Evolutionary conservation across 2,113 vertebrate species (phyloP).

Genomic region (Actenoides hombroni): DNA sequence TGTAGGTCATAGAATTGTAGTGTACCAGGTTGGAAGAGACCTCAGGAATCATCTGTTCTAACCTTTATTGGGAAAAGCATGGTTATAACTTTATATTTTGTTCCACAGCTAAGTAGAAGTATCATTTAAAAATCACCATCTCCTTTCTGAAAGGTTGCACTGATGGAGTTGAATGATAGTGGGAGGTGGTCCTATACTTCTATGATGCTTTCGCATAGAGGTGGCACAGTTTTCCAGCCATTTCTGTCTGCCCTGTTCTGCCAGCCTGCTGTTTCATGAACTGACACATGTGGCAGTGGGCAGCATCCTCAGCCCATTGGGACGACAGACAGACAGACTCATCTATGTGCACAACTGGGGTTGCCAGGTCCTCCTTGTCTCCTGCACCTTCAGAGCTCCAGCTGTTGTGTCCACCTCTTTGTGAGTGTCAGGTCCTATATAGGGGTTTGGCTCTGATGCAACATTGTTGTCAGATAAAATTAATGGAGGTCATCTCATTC

Average conservation of each 20-base stretch:
- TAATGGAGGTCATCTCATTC: neutral
- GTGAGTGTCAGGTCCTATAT: rapidly evolving
- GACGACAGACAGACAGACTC: neutral
- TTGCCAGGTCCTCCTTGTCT: neutral
- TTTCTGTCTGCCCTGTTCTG: neutral
- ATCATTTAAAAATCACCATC: neutral
- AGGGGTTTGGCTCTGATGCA: neutral
- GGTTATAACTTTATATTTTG: neutral
- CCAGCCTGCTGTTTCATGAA: neutral
- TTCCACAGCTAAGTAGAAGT: neutral
- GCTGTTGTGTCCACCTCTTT: neutral
- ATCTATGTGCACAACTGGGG: neutral
- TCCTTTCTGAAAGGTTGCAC: neutral
- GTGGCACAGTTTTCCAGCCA: neutral
- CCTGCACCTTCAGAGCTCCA: neutral
- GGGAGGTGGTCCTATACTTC: neutral
- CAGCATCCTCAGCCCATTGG: rapidly evolving
- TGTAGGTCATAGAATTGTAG: neutral
- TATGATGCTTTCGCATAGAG: neutral
- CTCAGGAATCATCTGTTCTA: neutral
- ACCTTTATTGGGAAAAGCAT: neutral
- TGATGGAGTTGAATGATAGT: neutral
- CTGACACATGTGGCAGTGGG: rapidly evolving
- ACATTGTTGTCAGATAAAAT: neutral
- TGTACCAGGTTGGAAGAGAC: neutral